Percentiles rank a stretch among this genome's conserved stretches.
Conservation (phyloP, 2,888 invertebrate species). For the Harpalus rubripes region DNA sequence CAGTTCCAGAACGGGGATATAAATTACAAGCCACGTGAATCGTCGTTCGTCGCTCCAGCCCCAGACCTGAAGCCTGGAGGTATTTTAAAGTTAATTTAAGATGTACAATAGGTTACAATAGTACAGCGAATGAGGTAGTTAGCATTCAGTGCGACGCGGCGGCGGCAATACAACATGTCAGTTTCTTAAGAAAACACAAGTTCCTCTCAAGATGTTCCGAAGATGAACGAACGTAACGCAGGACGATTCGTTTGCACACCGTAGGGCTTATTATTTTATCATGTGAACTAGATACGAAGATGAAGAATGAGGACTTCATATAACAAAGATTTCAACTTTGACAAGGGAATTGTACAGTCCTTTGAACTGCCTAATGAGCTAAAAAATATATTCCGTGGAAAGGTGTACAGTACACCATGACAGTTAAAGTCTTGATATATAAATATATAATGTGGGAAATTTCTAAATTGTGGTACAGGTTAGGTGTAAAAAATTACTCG, state of each 20-base stretch:
- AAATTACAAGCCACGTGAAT: slow-evolving; percentile 51
- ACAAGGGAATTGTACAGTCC: not conserved
- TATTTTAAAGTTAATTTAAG: slow-evolving; percentile 68
- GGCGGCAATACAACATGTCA: slow-evolving; percentile 74
- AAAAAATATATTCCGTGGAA: not conserved
- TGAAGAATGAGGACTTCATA: not conserved
- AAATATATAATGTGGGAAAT: too few species aligned
- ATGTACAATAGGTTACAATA: slow-evolving; percentile 75
- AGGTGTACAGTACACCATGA: too few species aligned
- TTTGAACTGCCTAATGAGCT: not conserved
- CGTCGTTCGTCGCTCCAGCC: slow-evolving; percentile 1
- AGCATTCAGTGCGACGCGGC: slow-evolving; percentile 73
- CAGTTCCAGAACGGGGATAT: slow-evolving; percentile 41
- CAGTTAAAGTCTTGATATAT: too few species aligned
- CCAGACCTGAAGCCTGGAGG: slow-evolving; percentile 58
- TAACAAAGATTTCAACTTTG: slow-evolving; percentile 11
- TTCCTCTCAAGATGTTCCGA: slow-evolving; percentile 51
- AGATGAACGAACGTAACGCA: not conserved
- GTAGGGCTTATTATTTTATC: slow-evolving; percentile 58
- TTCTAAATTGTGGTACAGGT: too few species aligned
- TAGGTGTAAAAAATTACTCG: too few species aligned
- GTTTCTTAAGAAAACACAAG: slow-evolving; percentile 66
- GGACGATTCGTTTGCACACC: slow-evolving; percentile 55
- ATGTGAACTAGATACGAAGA: slow-evolving; percentile 34
- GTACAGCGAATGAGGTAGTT: slow-evolving; percentile 75